Conservation (phyloP, 1,140 invertebrate genomes). For the Luehdorfia chinensis region DNA sequence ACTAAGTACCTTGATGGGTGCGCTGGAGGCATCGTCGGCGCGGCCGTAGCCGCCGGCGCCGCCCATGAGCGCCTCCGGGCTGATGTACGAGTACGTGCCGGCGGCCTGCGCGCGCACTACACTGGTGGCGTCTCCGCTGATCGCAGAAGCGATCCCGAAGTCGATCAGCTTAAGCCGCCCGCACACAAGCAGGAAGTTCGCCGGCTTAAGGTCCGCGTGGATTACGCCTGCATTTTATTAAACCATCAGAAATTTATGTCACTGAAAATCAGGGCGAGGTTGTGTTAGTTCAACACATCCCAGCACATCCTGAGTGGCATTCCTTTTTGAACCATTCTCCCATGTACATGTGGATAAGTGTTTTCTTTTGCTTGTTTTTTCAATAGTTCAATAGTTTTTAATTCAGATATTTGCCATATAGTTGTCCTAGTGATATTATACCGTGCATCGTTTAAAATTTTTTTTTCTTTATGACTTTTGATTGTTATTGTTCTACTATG, state of each 20-base stretch:
- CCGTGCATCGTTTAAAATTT: too few species aligned
- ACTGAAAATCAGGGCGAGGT: too few species aligned
- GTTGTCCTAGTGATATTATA: too few species aligned
- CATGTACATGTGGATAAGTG: too few species aligned
- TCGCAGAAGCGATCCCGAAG: slow-evolving; percentile 97
- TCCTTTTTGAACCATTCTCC: too few species aligned
- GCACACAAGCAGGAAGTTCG: slow-evolving; percentile 95
- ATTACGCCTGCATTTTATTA: slow-evolving; percentile 96
- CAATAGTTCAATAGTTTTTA: too few species aligned
- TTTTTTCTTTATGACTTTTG: too few species aligned
- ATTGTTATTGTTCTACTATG: neutral
- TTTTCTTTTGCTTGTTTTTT: too few species aligned
- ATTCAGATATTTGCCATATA: too few species aligned
- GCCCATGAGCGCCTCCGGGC: slow-evolving; percentile 90
- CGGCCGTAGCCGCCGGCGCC: slow-evolving; percentile 56
- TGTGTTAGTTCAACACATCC: too few species aligned
- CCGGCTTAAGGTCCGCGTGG: slow-evolving; percentile 97
- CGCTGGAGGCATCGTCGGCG: slow-evolving; percentile 50
- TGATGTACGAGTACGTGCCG: slow-evolving; percentile 97
- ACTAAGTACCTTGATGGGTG: slow-evolving; percentile 60
- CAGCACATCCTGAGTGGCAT: too few species aligned
- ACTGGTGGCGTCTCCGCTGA: slow-evolving; percentile 93
- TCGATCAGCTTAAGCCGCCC: slow-evolving; percentile 96
- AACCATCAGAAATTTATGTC: slow-evolving; percentile 34
- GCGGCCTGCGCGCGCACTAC: slow-evolving; percentile 88